Evolutionary conservation across 2,113 vertebrate genomes (phyloP).

Genomic region (Nestor notabilis): DNA sequence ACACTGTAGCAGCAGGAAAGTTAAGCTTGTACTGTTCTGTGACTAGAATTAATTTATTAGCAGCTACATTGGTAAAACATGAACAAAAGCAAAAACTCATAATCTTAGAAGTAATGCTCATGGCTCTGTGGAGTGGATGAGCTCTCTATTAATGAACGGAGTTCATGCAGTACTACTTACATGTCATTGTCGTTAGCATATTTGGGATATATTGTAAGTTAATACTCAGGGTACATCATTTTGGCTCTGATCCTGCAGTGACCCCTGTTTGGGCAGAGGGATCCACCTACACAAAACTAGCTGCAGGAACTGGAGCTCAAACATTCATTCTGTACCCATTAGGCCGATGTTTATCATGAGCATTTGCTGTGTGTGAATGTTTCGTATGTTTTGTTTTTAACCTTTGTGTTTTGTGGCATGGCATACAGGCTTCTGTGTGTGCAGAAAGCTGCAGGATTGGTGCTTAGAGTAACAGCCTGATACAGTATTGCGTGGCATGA

Average conservation of each 20-base stretch:
- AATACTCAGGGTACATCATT: neutral
- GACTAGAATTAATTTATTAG: conserved; percentile 25
- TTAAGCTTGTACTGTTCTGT: conserved; percentile 30
- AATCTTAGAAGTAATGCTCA: neutral
- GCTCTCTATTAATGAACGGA: neutral
- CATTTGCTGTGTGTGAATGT: neutral
- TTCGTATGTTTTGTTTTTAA: neutral
- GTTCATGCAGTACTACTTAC: neutral
- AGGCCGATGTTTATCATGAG: neutral
- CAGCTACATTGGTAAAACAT: neutral
- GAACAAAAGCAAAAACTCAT: neutral
- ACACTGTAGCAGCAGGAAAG: conserved; percentile 27
- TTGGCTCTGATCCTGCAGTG: neutral
- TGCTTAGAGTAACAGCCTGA: neutral
- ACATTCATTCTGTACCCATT: neutral
- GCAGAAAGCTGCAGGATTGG: neutral
- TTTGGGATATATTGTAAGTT: neutral
- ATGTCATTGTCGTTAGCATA: neutral
- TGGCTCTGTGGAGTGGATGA: neutral
- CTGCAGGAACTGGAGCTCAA: neutral
- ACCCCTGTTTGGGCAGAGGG: neutral
- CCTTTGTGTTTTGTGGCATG: neutral
- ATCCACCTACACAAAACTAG: neutral
- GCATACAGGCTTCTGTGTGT: neutral
- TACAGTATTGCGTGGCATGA: neutral